Percentiles rank a stretch among this genome's conserved stretches.
These are phyloP conservation scores for Ctenicera cuprea DNA, from an alignment of 2,888 invertebrate species.

Conservation along the genomic window DNA sequence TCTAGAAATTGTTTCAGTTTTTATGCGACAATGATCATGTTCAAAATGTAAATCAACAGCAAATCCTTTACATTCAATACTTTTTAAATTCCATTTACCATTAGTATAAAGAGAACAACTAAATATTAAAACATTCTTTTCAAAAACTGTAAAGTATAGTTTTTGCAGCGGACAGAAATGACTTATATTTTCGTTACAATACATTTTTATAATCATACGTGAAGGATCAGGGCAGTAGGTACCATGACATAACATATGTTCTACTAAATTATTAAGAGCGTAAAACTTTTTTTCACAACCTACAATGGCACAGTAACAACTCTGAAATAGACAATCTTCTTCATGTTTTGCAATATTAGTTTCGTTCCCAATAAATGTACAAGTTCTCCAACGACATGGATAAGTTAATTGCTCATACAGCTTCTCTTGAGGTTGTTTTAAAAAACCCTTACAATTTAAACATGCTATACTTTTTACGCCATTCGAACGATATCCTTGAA, in stretches of 20 bases:
- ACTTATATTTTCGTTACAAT: no score
- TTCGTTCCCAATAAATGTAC: background rate
- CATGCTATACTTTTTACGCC: no score
- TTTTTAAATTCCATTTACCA: background rate
- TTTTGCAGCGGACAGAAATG: background rate
- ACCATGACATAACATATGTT: background rate
- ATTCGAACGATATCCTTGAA: background rate
- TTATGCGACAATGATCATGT: constrained; percentile 6
- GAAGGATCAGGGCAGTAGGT: no score
- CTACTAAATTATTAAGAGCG: background rate
- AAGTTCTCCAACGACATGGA: constrained; percentile 5
- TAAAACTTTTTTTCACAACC: background rate
- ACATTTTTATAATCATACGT: no score
- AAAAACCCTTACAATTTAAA: no score
- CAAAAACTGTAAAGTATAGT: background rate
- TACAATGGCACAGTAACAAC: background rate
- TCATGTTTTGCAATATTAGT: background rate
- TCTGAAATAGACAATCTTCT: background rate
- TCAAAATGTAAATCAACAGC: background rate
- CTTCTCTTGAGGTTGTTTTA: no score
- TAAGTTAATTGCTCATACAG: background rate
- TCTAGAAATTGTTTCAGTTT: background rate
- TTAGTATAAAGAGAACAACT: background rate
- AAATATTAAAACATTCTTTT: background rate
- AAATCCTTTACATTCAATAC: background rate